phyloP scores from a whole-genome alignment of 2,113 vertebrate species.

The Pelodiscus sinensis region DNA sequence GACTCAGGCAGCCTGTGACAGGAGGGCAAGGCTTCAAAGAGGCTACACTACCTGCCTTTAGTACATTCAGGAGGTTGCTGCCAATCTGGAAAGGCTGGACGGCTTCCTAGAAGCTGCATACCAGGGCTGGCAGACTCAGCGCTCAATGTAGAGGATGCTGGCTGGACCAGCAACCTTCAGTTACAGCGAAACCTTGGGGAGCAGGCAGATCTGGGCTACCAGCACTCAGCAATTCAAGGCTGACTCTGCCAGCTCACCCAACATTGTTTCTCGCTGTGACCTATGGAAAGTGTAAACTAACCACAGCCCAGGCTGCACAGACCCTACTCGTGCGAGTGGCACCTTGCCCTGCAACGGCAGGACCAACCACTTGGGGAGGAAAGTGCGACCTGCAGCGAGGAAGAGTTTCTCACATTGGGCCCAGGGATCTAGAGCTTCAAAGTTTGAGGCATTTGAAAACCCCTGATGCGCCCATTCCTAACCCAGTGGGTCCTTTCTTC shows the following conservation, averaged over 20 bases:
- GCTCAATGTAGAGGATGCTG: neutral
- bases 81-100: neutral
- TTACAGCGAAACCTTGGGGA: neutral
- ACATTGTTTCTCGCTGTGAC: neutral
- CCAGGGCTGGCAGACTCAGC: neutral
- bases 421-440: too few species aligned
- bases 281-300: too few species aligned
- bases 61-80: neutral
- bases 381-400: neutral
- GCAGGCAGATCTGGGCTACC: neutral
- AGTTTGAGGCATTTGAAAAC: too few species aligned
- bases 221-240: neutral
- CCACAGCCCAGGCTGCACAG: too few species aligned
- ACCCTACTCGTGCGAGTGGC: neutral
- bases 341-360: neutral
- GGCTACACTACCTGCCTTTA: neutral
- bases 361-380: accelerated
- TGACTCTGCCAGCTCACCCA: neutral
- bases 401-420: neutral
- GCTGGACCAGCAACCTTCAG: neutral
- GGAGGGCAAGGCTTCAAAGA: neutral
- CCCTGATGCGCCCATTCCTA: too few species aligned
- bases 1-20: accelerated
- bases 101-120: neutral
- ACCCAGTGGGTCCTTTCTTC: too few species aligned